Evolutionary conservation across 2,797 vertebrate species (phyloP).

Genomic region (Rhinella marina): DNA sequence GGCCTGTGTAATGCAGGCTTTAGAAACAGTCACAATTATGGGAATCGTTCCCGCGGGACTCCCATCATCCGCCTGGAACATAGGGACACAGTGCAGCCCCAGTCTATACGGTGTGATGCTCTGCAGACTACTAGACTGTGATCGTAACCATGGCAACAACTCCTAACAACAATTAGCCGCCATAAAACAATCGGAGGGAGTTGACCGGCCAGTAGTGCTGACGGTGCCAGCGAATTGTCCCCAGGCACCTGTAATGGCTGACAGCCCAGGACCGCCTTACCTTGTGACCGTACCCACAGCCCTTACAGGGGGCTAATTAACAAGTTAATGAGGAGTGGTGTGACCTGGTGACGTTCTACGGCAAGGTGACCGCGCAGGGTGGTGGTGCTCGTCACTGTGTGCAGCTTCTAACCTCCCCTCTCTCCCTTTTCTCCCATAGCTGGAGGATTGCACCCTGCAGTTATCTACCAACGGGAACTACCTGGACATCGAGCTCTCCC

Average conservation of each 20-base stretch:
- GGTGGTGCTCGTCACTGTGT: background rate
- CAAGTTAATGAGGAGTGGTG: slow-evolving; percentile 13
- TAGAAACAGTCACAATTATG: background rate
- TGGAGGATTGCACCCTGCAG: slow-evolving; percentile 92
- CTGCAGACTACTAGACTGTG: background rate
- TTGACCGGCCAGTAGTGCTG: too few relatives aligned
- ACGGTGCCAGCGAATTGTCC: background rate
- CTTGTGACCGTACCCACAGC: slow-evolving; percentile 6
- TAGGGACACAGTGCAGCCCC: too few relatives aligned
- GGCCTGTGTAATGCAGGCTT: too few relatives aligned
- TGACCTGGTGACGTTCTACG: background rate
- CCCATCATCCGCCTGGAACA: too few relatives aligned
- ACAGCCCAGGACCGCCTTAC: background rate
- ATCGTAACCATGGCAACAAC: background rate
- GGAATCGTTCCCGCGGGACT: too few relatives aligned
- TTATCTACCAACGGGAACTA: slow-evolving; percentile 87
- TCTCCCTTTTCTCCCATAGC: slow-evolving; percentile 70
- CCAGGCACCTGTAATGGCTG: background rate
- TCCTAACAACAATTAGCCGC: background rate
- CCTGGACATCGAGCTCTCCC: slow-evolving; percentile 89
- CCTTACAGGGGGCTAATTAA: background rate
- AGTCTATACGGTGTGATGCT: background rate
- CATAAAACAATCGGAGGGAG: too few relatives aligned
- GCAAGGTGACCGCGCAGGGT: slow-evolving; percentile 26
- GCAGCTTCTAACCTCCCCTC: background rate